phyloP scores from a whole-genome alignment of 2,113 vertebrate genomes.

The Psittacus erithacus region DNA sequence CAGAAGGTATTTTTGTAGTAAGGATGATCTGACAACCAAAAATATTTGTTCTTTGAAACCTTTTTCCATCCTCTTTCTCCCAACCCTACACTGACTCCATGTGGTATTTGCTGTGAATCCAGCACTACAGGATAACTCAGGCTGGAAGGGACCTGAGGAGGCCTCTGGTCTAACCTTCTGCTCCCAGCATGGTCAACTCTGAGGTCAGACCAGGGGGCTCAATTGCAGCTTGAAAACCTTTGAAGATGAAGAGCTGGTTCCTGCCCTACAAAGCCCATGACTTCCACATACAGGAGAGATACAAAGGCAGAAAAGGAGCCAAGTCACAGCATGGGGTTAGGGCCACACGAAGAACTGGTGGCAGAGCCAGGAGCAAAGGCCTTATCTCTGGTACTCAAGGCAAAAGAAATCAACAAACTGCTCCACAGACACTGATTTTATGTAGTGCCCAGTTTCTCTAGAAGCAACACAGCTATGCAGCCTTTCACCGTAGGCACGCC shows the following conservation, averaged over 20 bases:
- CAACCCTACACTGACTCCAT: not conserved
- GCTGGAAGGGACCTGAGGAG: not conserved
- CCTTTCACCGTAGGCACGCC: not conserved
- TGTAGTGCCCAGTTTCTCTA: not conserved
- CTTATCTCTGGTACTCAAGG: not conserved
- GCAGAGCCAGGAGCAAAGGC: not conserved
- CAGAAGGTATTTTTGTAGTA: not conserved
- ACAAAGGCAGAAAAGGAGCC: not conserved
- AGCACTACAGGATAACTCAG: not conserved
- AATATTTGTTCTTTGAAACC: not conserved
- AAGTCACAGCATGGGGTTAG: not conserved
- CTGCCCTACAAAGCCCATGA: not conserved
- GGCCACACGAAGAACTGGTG: accelerated
- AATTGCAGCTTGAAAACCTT: not conserved
- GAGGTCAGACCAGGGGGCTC: not conserved
- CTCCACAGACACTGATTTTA: not conserved
- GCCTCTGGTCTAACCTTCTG: not conserved
- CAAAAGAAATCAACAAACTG: not conserved
- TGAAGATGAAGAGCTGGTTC: not conserved
- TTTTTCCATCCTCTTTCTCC: not conserved
- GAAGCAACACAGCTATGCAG: not conserved
- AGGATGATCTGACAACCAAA: not conserved
- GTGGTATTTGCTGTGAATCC: not conserved
- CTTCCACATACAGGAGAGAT: not conserved
- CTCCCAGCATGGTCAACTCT: not conserved